Evolutionary conservation across 1,140 invertebrate species (phyloP), one percentile per base, ranked within the genome.

Genomic region (Phthorimaea operculella): DNA sequence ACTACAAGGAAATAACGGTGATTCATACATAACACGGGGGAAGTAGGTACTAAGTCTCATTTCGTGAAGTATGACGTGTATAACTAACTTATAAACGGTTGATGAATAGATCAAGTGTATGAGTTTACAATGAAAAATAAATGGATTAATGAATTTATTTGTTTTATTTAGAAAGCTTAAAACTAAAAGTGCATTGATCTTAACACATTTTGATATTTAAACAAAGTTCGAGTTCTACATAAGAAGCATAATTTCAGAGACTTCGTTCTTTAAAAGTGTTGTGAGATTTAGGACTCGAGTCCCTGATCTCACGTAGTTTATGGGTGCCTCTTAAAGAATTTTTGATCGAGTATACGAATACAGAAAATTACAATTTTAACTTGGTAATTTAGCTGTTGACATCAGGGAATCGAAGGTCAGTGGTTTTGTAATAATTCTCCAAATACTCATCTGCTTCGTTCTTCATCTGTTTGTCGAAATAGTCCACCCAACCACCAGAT

Each of bases 51-150:
- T 64, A 61, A 62, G 63, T 66, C 53, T 70, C 57, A 62, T 70
- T 67, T 70, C 68, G 66, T 66, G 70, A 72, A 70, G 70, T 70
- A 73, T 64, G 70, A 62, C 63, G 67, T 76, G 71, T 72, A 60
- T 77, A 69, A 69, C 68, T 77, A 74, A 70, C 70, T 68, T 68
- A 78, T 80, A 79, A 79, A 75, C 69, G 70, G 74, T 81, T 79
- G 76, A 71, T 69, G 64, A 79, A 69, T 83, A 81, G 78, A 77
- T 75, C 78, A 76, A 75, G 72, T 82, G 79, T 83, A 83, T 76
- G 79, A 76, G 77, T 83, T 80, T 83, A 83, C 79, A 80, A 76
- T 76, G 76, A 79, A 75, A 28, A 83, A 80, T 82, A 82, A 82
- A 83, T 80, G 76, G 73, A 80, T 70, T 59, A 74, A 76, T 75